Evolutionary conservation across 1,140 invertebrate species (phyloP).

Genomic region (Lepidurus arcticus): DNA sequence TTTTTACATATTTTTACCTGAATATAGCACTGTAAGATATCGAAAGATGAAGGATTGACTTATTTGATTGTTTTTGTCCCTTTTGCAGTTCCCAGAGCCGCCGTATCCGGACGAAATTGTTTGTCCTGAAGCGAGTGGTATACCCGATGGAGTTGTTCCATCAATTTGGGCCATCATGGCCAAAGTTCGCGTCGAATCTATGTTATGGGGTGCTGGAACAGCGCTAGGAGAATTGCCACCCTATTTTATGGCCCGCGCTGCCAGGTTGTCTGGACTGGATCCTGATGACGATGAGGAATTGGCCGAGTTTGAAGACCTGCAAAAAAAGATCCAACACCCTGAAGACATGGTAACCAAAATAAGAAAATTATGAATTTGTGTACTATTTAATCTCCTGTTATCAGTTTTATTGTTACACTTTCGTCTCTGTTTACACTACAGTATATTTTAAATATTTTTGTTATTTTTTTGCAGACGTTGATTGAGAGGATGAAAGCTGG

Average conservation of each 20-base stretch:
- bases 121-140: slow-evolving; percentile 58
- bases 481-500: slow-evolving; percentile 74
- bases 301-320: slow-evolving; percentile 64
- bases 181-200: slow-evolving; percentile 92
- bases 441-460: neutral
- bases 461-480: slow-evolving; percentile 50
- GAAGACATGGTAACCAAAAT: slow-evolving; percentile 42
- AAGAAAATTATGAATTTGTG: slow-evolving; percentile 22
- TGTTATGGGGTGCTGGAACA: slow-evolving; percentile 97
- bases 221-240: slow-evolving; percentile 92
- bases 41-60: slow-evolving; percentile 34
- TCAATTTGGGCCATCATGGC: slow-evolving; percentile 84
- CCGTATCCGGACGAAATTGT: slow-evolving; percentile 63
- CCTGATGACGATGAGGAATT: slow-evolving; percentile 61
- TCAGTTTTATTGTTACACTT: neutral
- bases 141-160: slow-evolving; percentile 55
- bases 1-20: no score
- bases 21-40: neutral
- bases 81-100: slow-evolving; percentile 41
- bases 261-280: slow-evolving; percentile 67
- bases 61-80: slow-evolving; percentile 24
- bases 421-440: neutral
- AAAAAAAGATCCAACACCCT: slow-evolving; percentile 50
- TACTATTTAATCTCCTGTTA: neutral
- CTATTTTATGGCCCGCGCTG: slow-evolving; percentile 95